Conservation (phyloP, 2,888 invertebrate species). For the Pheosia tremula region DNA sequence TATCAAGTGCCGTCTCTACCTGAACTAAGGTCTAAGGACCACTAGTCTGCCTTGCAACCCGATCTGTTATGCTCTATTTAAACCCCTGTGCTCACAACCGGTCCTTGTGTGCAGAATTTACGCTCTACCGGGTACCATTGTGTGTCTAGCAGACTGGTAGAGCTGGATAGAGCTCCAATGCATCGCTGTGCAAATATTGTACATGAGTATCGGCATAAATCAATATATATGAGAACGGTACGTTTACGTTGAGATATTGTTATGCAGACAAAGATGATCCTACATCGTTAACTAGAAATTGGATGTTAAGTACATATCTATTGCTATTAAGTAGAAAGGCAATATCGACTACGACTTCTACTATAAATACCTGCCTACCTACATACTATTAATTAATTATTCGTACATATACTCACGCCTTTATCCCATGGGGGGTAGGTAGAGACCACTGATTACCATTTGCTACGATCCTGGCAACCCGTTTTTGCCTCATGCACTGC, state of each 20-base stretch:
- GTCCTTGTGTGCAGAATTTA: constrained; percentile 40
- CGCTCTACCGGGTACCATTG: constrained; percentile 36
- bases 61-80: constrained; percentile 49
- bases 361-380: too few relatives aligned
- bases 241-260: neutral
- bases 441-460: too few relatives aligned
- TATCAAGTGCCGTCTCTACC: neutral
- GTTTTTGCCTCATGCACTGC: too few relatives aligned
- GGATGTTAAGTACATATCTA: neutral
- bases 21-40: constrained; percentile 17
- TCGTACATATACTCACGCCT: too few relatives aligned
- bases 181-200: constrained; percentile 9
- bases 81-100: constrained; percentile 34
- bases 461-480: too few relatives aligned
- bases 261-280: neutral
- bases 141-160: constrained; percentile 20
- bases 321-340: too few relatives aligned
- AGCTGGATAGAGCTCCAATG: constrained; percentile 7
- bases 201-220: neutral
- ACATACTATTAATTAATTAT: too few relatives aligned
- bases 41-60: constrained; percentile 33
- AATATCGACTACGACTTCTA: too few relatives aligned
- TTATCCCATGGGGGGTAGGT: too few relatives aligned
- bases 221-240: neutral
- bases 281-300: neutral